These are phyloP conservation scores for Bedellia somnulentella DNA, from an alignment of 2,888 invertebrate species.

Conservation along the genomic window DNA sequence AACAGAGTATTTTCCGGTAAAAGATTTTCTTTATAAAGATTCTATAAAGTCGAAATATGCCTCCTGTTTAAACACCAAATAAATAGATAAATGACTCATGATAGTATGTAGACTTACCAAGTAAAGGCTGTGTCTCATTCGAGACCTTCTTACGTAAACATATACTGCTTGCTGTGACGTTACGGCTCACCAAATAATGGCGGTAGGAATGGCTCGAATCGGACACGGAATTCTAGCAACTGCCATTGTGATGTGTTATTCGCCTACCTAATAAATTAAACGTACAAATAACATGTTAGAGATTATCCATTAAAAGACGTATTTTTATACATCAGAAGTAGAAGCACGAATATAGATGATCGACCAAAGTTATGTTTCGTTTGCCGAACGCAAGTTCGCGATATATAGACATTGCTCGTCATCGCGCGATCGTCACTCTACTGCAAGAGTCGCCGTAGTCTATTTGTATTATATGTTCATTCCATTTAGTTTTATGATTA, in stretches of 20 bases:
- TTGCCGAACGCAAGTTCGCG: background rate
- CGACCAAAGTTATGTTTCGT: slow-evolving; percentile 31
- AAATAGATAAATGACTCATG: too few relatives aligned
- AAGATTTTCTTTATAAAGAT: too few relatives aligned
- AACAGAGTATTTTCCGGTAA: too few relatives aligned
- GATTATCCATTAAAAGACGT: slow-evolving; percentile 35
- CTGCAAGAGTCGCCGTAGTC: slow-evolving; percentile 16
- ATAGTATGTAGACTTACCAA: too few relatives aligned
- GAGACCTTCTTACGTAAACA: too few relatives aligned
- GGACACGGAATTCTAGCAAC: too few relatives aligned
- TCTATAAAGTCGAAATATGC: too few relatives aligned
- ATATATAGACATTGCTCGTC: background rate
- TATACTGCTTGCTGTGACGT: too few relatives aligned
- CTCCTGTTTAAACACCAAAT: too few relatives aligned
- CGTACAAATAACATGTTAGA: slow-evolving; percentile 48
- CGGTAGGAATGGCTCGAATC: too few relatives aligned
- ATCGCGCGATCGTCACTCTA: background rate
- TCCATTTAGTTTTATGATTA: slow-evolving; percentile 20
- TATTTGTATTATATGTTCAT: slow-evolving; percentile 29
- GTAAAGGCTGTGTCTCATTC: too few relatives aligned
- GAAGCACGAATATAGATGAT: slow-evolving; percentile 29
- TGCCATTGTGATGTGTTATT: slow-evolving; percentile 33
- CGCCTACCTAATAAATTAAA: slow-evolving; percentile 41
- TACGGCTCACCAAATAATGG: too few relatives aligned
- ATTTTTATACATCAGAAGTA: slow-evolving; percentile 52